Evolutionary conservation across 2,797 vertebrate species (phyloP), one percentile per base, ranked within the genome.

Genomic region (Malacoraja senta): DNA sequence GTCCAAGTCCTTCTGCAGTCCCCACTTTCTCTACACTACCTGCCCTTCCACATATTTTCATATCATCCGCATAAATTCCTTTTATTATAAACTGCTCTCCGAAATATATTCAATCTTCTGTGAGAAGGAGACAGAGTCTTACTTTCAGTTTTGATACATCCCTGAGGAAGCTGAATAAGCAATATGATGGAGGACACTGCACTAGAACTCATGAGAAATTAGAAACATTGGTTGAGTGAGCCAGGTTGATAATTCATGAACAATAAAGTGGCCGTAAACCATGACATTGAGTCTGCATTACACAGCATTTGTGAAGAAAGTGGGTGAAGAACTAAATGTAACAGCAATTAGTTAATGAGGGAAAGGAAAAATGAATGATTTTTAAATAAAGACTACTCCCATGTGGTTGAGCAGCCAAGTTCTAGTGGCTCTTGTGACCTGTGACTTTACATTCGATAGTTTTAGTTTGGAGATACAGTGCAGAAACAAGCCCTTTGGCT

Each of bases 331-430:
- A 68, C 84, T 68, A 88, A 88, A 88, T 88, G 84, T 35, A 88
- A 88, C 63, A 65, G 65, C 29, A 88, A 88, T 88, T 88, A 88
- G 84, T 88, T 88, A 88, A 88, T 88, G 84, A 68, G 61, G 63
- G 61, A 68, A 88, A 88, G 65, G 84, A 68, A 88, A 74, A 65
- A 88, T 63, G 32, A 61, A 88, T 88, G n/a, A 88, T 65, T 88
- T 88, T 68, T 26, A 68, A 68, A 32, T 88, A 63, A 63, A 88
- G 65, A 68, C 15, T 35, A 88, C 65, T 88, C n/a, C 84, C 65
- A n/a, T 35, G 84, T 88, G 84, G n/a, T 88, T 35, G 61, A 65
- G 68, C 84, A 88, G 84, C 63, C 63, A 68, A 88, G n/a, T 88
- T 68, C 84, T 88, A 88, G 68, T 68, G 84, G 65, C 63, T 68